Conservation (phyloP, 2,888 invertebrate genomes). For the Dorcus parallelipipedus region DNA sequence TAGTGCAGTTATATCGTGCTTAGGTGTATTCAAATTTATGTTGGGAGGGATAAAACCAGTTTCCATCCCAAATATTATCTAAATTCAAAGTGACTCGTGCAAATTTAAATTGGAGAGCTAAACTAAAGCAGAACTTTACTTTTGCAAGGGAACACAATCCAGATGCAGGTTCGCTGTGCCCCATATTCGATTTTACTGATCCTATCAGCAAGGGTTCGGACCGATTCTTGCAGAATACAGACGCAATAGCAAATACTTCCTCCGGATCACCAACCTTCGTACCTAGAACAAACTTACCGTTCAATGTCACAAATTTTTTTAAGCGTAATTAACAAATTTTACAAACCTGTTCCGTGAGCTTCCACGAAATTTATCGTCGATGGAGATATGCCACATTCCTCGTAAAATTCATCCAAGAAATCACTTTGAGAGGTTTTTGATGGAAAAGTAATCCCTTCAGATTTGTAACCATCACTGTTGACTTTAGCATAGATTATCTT, state of each 20-base stretch:
- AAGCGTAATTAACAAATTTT: too few species aligned
- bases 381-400: slow-evolving; percentile 69
- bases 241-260: slow-evolving; percentile 79
- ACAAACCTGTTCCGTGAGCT: slow-evolving; percentile 53
- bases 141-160: slow-evolving; percentile 81
- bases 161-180: slow-evolving; percentile 86
- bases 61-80: slow-evolving; percentile 66
- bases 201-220: slow-evolving; percentile 77
- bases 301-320: too few species aligned
- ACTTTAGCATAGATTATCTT: slow-evolving; percentile 45
- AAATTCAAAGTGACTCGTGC: background rate
- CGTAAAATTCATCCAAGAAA: slow-evolving; percentile 62
- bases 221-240: slow-evolving; percentile 71
- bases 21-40: slow-evolving; percentile 61
- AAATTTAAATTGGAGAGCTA: background rate
- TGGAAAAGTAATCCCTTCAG: slow-evolving; percentile 45
- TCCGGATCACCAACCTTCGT: slow-evolving; percentile 88
- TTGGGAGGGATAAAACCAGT: slow-evolving; percentile 80
- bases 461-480: slow-evolving; percentile 45
- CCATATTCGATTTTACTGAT: slow-evolving; percentile 91
- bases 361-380: slow-evolving; percentile 73
- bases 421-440: slow-evolving; percentile 56
- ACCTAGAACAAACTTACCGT: slow-evolving; percentile 42
- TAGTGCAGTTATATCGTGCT: slow-evolving; percentile 58
- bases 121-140: slow-evolving; percentile 43